Evolutionary conservation across 1,140 invertebrate species (phyloP).

Genomic region (Rhizoglyphus robini): DNA sequence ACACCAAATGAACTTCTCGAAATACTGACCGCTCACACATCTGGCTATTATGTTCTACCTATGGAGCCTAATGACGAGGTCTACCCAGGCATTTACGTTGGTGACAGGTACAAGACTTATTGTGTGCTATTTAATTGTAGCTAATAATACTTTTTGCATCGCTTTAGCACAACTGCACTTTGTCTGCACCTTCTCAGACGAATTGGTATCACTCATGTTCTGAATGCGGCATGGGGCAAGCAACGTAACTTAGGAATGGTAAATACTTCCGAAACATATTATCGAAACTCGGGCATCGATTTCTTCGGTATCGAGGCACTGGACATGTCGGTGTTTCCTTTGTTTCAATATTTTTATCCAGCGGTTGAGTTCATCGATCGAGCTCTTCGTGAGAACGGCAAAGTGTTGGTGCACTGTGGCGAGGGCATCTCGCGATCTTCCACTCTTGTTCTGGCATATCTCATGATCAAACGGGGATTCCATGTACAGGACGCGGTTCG

Average conservation of each 20-base stretch:
- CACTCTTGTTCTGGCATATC: constrained; percentile 62
- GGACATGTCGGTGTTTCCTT: constrained; percentile 20
- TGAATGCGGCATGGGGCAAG: constrained; percentile 35
- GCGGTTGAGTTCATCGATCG: constrained; percentile 26
- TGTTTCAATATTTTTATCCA: constrained; percentile 23
- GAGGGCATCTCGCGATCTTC: constrained; percentile 72
- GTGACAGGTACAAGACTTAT: constrained; percentile 28
- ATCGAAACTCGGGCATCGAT: constrained; percentile 21
- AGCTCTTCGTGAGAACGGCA: constrained; percentile 10
- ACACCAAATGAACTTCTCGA: constrained; percentile 31
- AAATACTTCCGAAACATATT: constrained; percentile 35
- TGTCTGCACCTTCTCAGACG: constrained; percentile 30
- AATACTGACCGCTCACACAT: constrained; percentile 32
- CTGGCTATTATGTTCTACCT: constrained; percentile 33
- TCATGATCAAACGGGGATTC: constrained; percentile 67
- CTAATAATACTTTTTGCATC: neutral
- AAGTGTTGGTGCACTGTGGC: constrained; percentile 40
- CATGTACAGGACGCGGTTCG: constrained; percentile 55
- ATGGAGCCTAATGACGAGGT: constrained; percentile 34
- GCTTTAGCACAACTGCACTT: constrained; percentile 32
- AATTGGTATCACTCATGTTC: constrained; percentile 35
- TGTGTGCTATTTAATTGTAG: neutral
- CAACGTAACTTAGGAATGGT: constrained; percentile 36
- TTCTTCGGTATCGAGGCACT: constrained; percentile 25
- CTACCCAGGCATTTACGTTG: constrained; percentile 26